A percentile compares a stretch with the other conserved stretches of the same genome.
These are phyloP conservation scores for Fulmarus glacialis DNA, from an alignment of 2,113 vertebrate genomes.

Conservation along the genomic window DNA sequence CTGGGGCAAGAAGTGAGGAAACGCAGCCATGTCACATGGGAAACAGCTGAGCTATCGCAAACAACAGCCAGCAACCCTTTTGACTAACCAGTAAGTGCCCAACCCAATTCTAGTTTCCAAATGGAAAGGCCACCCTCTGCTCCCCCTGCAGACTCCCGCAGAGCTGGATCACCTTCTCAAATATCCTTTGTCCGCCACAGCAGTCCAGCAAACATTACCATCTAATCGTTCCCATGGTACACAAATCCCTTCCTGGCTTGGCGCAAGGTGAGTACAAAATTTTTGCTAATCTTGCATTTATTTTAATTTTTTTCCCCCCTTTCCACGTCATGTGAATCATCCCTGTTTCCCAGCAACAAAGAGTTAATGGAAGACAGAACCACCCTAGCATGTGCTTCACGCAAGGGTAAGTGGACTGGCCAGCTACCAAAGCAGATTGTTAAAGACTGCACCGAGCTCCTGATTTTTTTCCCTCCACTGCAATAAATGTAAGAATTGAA, in stretches of 20 bases:
- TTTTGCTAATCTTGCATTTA: not conserved
- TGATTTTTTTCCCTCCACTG: not conserved
- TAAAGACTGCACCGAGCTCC: constrained; percentile 19
- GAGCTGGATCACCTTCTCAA: not conserved
- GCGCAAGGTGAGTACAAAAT: not conserved
- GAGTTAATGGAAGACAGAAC: constrained; percentile 38
- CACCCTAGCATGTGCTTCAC: not conserved
- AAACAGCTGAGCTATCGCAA: constrained; percentile 6
- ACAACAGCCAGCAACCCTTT: not conserved
- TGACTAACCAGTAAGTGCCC: not conserved
- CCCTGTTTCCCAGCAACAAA: not conserved
- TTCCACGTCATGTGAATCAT: not conserved
- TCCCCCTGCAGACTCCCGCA: not conserved
- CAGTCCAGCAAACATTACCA: not conserved
- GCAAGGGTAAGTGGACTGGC: constrained; percentile 10
- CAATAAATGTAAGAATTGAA: not conserved
- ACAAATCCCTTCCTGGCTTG: not conserved
- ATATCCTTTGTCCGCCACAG: not conserved
- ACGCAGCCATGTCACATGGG: not conserved
- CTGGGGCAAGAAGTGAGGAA: not conserved
- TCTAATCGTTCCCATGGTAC: not conserved
- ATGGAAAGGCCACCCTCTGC: not conserved
- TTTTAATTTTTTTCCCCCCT: not conserved
- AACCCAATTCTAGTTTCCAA: not conserved
- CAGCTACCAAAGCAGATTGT: constrained; percentile 39